Base-by-base conservation (phyloP, 1,140 invertebrate species). In the Diorhabda carinulata region DNA sequence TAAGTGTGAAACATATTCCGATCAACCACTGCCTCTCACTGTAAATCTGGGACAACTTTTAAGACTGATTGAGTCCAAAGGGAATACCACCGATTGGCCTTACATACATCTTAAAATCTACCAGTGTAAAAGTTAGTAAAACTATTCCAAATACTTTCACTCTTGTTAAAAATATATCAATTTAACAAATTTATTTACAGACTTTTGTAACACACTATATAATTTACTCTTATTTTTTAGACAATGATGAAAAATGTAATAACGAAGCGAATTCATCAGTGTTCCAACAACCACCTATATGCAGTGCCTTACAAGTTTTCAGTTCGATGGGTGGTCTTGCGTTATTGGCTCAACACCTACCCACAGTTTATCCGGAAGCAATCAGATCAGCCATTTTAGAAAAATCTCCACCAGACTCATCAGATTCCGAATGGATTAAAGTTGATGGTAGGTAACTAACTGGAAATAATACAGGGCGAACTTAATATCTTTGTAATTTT, bases 271-370 rank as follows among this genome's bases (percentile, higher is more conserved):
- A 57, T 64, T 64, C 63, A 6, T 64, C 25, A 9, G 45, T 42
- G 9, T 64, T 64, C 52, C n/a, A 64, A 56, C 77, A 78, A 62
- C 78, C 80, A 70, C 81, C 81, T 4, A 84, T 89, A 56, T 86
- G 88, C 41, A 89, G 88, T 67, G 85, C 92, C 4, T 83, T 96
- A 70, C 89, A 93, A 72, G 89, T 93, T 47, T 96, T 96, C 79
- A 93, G 92, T 56, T 87, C 87, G 58, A 88, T 91, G 60, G 94
- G 94, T 43, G 94, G 95, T n/a, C 83, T 97, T 59, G 93, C 92
- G 4, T 83, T 96, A 41, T 81, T 97, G 10, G 94, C 95, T 0
- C 90, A 92, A 73, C 91, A 95, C 76, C 83, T 97, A 74, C 94
- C 94, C 0, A 85, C 94, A 0, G 86, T 95, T 8, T 94, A 94